These are phyloP conservation scores for Dermolepida albohirtum DNA, from an alignment of 2,888 invertebrate species.

Conservation along the genomic window DNA sequence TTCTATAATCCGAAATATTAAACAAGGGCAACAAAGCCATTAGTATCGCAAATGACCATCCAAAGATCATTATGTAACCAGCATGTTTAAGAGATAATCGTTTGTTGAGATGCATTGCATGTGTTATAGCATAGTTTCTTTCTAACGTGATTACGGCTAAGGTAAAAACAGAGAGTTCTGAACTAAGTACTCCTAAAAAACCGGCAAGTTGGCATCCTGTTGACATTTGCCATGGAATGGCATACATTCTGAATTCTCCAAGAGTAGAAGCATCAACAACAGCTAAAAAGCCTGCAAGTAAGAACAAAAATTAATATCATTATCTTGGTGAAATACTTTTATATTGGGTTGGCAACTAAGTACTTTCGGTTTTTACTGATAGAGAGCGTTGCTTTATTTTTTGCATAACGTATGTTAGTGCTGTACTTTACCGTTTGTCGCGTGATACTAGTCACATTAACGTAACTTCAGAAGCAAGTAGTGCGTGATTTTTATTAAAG, in stretches of 20 bases:
- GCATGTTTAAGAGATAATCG: conserved; percentile 91
- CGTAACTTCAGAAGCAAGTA: too few species aligned
- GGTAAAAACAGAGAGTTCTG: conserved; percentile 95
- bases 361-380: too few species aligned
- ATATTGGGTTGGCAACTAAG: too few species aligned
- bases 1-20: conserved; percentile 94
- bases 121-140: conserved; percentile 96
- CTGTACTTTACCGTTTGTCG: too few species aligned
- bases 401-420: too few species aligned
- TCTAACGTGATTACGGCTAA: conserved; percentile 96
- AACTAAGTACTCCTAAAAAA: conserved; percentile 92
- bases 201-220: conserved; percentile 93
- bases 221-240: conserved; percentile 98
- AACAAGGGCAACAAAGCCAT: conserved; percentile 91
- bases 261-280: conserved; percentile 96
- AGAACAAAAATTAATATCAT: too few species aligned
- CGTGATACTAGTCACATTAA: too few species aligned
- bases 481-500: too few species aligned
- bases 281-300: conserved; percentile 82
- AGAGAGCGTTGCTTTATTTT: too few species aligned
- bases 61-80: conserved; percentile 89
- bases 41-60: conserved; percentile 90
- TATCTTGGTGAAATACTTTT: too few species aligned
- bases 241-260: conserved; percentile 95
- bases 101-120: conserved; percentile 97